These are phyloP conservation scores for Ahaetulla prasina DNA, from an alignment of 2,113 vertebrate genomes.

Conservation along the genomic window DNA sequence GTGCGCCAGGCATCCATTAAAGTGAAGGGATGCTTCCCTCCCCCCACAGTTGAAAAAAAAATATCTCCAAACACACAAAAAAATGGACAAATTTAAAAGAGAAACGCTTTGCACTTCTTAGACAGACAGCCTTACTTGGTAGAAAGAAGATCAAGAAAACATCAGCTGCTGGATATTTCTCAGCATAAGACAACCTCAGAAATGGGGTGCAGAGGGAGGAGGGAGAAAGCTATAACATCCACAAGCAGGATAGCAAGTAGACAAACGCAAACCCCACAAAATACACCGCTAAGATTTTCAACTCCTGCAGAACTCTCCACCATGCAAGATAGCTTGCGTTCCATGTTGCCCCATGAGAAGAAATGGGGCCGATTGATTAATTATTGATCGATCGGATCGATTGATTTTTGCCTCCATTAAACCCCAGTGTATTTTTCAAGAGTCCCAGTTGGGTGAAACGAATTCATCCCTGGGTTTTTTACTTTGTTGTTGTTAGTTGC, in stretches of 20 bases:
- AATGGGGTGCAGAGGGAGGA: neutral
- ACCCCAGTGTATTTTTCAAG: neutral
- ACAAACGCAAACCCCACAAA: neutral
- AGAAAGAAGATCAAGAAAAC: neutral
- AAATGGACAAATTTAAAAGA: neutral
- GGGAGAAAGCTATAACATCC: neutral
- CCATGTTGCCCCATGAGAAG: neutral
- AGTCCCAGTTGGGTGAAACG: neutral
- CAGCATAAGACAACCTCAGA: neutral
- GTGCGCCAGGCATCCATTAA: neutral
- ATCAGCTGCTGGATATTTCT: neutral
- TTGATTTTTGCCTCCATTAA: neutral
- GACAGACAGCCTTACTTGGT: neutral
- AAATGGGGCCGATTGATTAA: neutral
- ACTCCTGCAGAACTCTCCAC: neutral
- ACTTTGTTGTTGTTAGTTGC: too few species aligned
- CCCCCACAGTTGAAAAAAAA: neutral
- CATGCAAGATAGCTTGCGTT: neutral
- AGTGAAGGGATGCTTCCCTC: neutral
- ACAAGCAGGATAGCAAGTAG: neutral
- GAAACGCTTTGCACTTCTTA: neutral
- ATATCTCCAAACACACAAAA: neutral
- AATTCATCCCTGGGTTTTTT: neutral
- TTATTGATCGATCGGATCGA: neutral
- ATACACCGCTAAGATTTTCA: neutral